Evolutionary conservation across 2,113 vertebrate species (phyloP).

Genomic region (Tapirus terrestris): DNA sequence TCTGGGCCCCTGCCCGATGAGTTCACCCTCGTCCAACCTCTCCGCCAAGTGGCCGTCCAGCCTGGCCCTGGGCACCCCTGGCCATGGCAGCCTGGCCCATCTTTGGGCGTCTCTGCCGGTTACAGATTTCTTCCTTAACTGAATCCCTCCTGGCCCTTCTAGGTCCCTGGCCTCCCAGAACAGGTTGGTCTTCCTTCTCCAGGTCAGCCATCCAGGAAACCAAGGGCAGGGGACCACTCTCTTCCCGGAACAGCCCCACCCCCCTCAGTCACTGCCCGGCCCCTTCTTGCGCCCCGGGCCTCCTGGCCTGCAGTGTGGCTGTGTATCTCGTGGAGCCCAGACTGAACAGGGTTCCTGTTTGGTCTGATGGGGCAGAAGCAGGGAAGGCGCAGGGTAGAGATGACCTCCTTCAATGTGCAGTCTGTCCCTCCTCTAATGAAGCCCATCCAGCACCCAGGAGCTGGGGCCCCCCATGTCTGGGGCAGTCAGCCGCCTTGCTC

Average conservation of each 20-base stretch:
- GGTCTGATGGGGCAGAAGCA: neutral
- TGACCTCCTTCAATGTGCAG: neutral
- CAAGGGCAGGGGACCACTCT: neutral
- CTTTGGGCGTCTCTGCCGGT: neutral
- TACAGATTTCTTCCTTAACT: neutral
- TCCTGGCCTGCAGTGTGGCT: neutral
- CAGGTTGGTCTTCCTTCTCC: neutral
- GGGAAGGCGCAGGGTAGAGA: neutral
- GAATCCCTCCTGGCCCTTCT: neutral
- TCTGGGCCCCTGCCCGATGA: neutral
- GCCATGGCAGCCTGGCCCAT: neutral
- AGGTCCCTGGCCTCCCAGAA: neutral
- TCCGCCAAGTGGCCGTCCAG: neutral
- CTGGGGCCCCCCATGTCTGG: neutral
- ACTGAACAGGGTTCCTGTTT: neutral
- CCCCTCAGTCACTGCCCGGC: fast-evolving
- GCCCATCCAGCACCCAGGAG: neutral
- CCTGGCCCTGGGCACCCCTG: fast-evolving
- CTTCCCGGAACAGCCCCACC: fast-evolving
- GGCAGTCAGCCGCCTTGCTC: neutral
- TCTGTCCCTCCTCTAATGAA: neutral
- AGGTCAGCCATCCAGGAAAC: neutral
- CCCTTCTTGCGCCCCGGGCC: fast-evolving
- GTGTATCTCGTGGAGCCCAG: neutral
- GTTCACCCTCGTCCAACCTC: neutral